Base-by-base conservation (phyloP, 2,797 vertebrate species). In the Miopithecus talapoin region DNA sequence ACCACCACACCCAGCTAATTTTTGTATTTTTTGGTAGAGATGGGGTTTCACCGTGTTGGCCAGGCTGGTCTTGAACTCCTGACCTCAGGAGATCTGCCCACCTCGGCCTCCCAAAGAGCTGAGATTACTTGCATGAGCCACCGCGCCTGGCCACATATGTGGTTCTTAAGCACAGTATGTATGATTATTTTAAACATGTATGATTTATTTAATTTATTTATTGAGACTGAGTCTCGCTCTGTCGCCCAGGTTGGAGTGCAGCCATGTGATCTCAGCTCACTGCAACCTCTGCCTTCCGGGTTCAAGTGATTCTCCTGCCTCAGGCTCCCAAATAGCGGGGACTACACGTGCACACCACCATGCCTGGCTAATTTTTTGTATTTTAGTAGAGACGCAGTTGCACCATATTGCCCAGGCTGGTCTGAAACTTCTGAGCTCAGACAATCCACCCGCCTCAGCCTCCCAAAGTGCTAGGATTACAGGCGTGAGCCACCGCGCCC, bases 91-190 rank as follows among this genome's bases (percentile, higher is more conserved):
- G 33, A n/a, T 2, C 33, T 3, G 8, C 16, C 33, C 33, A n/a
- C 61, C 16, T 68, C 2, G 17, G 33, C 33, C 16, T 68, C 16
- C 61, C 61, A 68, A 68, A 68, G 33, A 17, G 61, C 30, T 68
- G 61, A 33, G 61, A 68, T n/a, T 68, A 68, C 33, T 17, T 16
- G 61, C 0, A 0, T 68, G 61, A 68, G 33, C 61, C 33, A n/a
- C 61, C 4, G 1, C 0, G 1, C 61, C 33, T 0, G 0, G 33
- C 33, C 26, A 36, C 12, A 33, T 8, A 39, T 36, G 19, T 43
- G 22, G 26, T 61, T 68, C 30, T 50, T 24, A 55, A 30, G n/a
- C 68, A 70, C 3, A 39, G 53, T 8, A 30, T 36, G 2, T 21
- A 26, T 43, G 19, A 80, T 28, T 50, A 36, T 61, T 86, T 72